Base-by-base conservation (phyloP, 1,140 invertebrate species). In the Acromyrmex heyeri region DNA sequence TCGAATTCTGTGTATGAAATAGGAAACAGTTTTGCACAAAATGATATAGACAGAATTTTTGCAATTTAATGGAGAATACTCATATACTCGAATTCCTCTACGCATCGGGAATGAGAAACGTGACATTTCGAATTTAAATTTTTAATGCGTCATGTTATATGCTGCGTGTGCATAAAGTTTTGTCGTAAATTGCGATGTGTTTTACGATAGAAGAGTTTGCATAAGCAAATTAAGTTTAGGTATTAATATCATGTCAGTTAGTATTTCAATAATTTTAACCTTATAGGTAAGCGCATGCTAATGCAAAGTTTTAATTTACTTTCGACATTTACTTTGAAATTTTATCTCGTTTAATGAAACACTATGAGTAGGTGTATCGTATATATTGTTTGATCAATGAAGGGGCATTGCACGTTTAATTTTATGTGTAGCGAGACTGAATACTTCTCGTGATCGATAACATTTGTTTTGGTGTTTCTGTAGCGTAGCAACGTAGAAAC, bases 381-480 rank as follows among this genome's bases (percentile, higher is more conserved):
- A 61, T 73, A 48, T 73, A 69, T 61, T 91, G 92, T 94, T 94
- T 94, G 93, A 93, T 94, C 92, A 93, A 93, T 93, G 93, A 91
- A 87, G 65, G 77, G 70, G 78, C 79, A 90, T 79, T 64, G 88
- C 24, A 85, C 88, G 62, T n/a, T 59, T 83, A 88, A 91, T 72
- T 44, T 86, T 77, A 50, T 5, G 34, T 50, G 10, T 65, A 67
- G 70, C 34, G 57, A 86, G 67, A 88, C 57, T 78, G 53, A 61
- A 8, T 12, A 76, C 76, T 88, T 83, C 72, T 85, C 44, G 77
- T 86, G 86, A 93, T 94, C 93, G 92, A 94, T 94, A 94, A 91
- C 90, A 91, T 93, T 93, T 94, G 93, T 94, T 94, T 94, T 91
- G 92, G 91, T 89, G 89, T 91, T 91, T 86, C 27, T 87, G 93